Evolutionary conservation across 2,113 vertebrate species (phyloP).

Genomic region (Osmerus mordax): DNA sequence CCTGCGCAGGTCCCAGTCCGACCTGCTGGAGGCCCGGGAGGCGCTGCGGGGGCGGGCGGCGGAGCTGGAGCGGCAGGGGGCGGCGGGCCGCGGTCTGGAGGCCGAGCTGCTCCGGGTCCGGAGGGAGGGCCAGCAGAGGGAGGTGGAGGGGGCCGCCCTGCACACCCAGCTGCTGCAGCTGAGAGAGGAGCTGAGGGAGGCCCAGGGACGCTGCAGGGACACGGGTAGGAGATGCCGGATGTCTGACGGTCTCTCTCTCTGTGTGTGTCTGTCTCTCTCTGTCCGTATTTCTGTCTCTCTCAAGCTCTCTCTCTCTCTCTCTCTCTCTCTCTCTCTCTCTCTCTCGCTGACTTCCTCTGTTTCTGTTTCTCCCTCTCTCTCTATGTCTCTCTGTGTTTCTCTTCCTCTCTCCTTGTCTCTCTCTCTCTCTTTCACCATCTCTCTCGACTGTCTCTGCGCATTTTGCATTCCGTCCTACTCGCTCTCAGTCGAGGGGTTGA

Average conservation of each 20-base stretch:
- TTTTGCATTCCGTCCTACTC: neutral
- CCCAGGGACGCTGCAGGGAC: slow-evolving; percentile 46
- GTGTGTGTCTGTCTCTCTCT: neutral
- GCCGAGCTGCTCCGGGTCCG: slow-evolving; percentile 44
- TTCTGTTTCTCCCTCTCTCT: neutral
- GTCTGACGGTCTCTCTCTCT: neutral
- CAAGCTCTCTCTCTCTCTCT: neutral
- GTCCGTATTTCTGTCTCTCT: neutral
- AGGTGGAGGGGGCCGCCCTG: slow-evolving; percentile 39
- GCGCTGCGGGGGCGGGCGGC: slow-evolving; percentile 47
- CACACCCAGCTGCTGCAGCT: slow-evolving; percentile 50
- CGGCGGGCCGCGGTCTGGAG: slow-evolving; percentile 35
- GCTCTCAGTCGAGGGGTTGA: slow-evolving; percentile 12
- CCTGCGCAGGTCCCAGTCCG: slow-evolving; percentile 58
- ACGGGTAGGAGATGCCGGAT: slow-evolving; percentile 44
- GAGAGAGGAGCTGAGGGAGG: slow-evolving; percentile 51
- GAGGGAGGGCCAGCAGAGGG: slow-evolving; percentile 49
- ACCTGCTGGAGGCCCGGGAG: slow-evolving; percentile 54
- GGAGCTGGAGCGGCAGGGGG: slow-evolving; percentile 56
- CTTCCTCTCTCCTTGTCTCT: neutral
- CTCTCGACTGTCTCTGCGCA: neutral
- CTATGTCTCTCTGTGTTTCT: neutral
- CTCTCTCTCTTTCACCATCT: slow-evolving; percentile 1
- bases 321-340: neutral
- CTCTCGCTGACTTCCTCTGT: neutral